Percentiles rank a stretch among this genome's conserved stretches.
Evolutionary conservation across 2,113 vertebrate genomes (phyloP).

Genomic region (Choloepus hoffmanni): DNA sequence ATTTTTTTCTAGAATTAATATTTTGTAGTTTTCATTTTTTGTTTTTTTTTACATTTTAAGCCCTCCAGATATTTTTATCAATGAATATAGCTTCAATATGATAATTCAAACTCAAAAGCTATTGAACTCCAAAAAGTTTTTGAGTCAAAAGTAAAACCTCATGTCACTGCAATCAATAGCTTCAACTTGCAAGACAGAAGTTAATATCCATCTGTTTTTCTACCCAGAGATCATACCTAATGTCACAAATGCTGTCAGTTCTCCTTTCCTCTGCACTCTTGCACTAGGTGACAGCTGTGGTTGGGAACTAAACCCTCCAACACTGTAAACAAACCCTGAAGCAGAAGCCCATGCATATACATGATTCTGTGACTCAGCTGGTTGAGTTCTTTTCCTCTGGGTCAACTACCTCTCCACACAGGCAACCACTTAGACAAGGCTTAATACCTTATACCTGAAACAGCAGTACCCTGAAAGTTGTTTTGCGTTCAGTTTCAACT

Average conservation of each 20-base stretch:
- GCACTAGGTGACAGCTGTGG: slow-evolving; percentile 65
- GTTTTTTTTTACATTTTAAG: neutral
- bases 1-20: neutral
- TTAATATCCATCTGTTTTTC: slow-evolving; percentile 52
- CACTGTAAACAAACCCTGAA: slow-evolving; percentile 56
- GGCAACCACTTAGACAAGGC: slow-evolving; percentile 65
- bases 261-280: neutral
- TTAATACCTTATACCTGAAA: slow-evolving; percentile 42
- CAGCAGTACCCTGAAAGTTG: slow-evolving; percentile 37
- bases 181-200: neutral
- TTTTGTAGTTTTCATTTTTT: neutral
- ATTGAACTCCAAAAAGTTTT: neutral
- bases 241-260: slow-evolving; percentile 68
- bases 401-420: slow-evolving; percentile 42
- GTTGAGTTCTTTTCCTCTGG: slow-evolving; percentile 67
- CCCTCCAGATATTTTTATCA: slow-evolving; percentile 31
- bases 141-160: slow-evolving; percentile 34
- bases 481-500: neutral
- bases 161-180: slow-evolving; percentile 9
- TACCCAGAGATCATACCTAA: neutral
- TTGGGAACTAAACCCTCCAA: slow-evolving; percentile 54
- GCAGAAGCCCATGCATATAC: slow-evolving; percentile 63
- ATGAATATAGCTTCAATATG: neutral
- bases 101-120: slow-evolving; percentile 27
- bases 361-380: slow-evolving; percentile 63